A percentile compares a stretch with the other conserved stretches of the same genome.
phyloP scores from a whole-genome alignment of 2,113 vertebrate species.

The Chinchilla lanigera region DNA sequence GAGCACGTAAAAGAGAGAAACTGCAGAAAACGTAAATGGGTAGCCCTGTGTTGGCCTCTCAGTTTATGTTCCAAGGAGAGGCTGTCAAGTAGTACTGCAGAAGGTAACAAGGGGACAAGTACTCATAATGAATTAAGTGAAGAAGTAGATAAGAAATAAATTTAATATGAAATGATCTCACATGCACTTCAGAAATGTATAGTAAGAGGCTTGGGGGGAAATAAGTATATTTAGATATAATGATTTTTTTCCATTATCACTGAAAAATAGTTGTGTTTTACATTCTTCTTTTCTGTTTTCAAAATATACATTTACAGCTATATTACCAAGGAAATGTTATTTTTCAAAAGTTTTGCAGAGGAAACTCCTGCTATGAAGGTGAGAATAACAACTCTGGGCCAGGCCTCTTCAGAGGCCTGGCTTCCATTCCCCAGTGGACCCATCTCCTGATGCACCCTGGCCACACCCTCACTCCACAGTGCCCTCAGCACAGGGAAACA shows the following conservation, averaged over 20 bases:
- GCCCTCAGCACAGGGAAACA: background rate
- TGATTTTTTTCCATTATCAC: background rate
- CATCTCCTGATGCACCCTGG: accelerated
- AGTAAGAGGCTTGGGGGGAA: background rate
- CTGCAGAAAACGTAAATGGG: background rate
- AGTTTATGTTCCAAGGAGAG: background rate
- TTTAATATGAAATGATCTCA: background rate
- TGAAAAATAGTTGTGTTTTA: background rate
- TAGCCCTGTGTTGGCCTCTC: accelerated
- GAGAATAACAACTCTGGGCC: no score
- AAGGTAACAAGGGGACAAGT: background rate
- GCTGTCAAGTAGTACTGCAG: background rate
- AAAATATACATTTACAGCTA: background rate
- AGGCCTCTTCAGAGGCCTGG: background rate
- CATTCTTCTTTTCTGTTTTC: background rate
- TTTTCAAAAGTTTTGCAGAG: background rate
- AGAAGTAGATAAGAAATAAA: background rate
- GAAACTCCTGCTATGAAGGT: accelerated
- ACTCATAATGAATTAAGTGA: background rate
- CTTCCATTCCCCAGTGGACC: no score
- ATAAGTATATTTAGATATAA: background rate
- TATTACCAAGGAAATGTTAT: background rate
- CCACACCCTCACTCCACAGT: accelerated
- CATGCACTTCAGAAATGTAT: background rate
- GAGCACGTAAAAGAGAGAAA: background rate